phyloP scores from a whole-genome alignment of 2,888 invertebrate species.

The Epicampocera succincta region DNA sequence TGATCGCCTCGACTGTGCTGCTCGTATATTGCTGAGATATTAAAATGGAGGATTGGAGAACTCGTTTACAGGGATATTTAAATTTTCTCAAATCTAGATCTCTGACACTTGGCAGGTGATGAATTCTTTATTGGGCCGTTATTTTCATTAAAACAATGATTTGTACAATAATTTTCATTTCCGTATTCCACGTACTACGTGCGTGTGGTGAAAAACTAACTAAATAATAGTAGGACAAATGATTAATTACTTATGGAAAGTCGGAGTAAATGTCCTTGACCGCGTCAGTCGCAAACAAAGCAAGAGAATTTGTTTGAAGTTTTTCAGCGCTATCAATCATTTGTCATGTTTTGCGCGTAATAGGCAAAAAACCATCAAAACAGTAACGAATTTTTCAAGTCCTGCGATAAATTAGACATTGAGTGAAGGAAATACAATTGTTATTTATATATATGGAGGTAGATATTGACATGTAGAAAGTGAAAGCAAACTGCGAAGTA shows the following conservation, averaged over 20 bases:
- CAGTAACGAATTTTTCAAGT: conserved; percentile 17
- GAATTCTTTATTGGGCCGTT: too few species aligned
- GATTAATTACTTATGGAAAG: conserved; percentile 18
- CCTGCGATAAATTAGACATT: background rate
- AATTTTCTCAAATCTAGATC: too few species aligned
- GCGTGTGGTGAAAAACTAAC: background rate
- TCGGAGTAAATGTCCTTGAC: background rate
- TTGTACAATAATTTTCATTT: background rate
- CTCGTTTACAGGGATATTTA: too few species aligned
- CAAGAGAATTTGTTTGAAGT: background rate
- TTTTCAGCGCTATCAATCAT: background rate
- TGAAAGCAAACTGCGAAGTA: too few species aligned
- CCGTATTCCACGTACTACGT: conserved; percentile 13
- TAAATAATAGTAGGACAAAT: background rate
- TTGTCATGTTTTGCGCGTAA: background rate
- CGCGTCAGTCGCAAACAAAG: background rate
- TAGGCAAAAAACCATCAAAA: background rate
- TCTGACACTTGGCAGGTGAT: too few species aligned
- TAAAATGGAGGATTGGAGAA: too few species aligned
- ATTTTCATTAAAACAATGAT: background rate
- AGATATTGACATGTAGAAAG: too few species aligned
- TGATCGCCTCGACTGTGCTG: too few species aligned
- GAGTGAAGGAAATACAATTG: too few species aligned
- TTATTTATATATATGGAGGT: too few species aligned
- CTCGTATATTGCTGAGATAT: too few species aligned